Base-by-base conservation (phyloP, 2,797 vertebrate genomes). In the Trachurus trachurus region DNA sequence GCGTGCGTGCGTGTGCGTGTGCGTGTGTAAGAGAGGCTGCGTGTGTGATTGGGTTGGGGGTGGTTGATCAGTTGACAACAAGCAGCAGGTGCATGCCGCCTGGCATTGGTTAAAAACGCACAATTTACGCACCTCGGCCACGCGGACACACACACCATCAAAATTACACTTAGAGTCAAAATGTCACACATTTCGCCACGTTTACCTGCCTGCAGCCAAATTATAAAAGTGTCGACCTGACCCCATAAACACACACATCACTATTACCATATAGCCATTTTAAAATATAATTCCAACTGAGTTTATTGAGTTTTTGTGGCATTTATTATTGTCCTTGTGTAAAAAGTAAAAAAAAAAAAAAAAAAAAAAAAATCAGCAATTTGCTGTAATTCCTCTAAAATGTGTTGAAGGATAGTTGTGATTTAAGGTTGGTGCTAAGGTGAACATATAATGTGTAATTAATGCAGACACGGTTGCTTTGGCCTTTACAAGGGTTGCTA, bases 31-130 rank as follows among this genome's bases (percentile, higher is more conserved):
- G 9, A 53, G 49, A 13, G 59, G 15, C 37, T 26, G 56, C 21
- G 56, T 9, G 42, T 62, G 74, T 53, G 68, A 57, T 67, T 39
- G 60, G 44, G 40, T 56, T n/a, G 29, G 45, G 44, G 71, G 67
- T 34, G 69, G 69, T 59, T 70, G 78, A 87, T 85, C 84, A 71
- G 68, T 78, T 71, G 76, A 73, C 76, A 80, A 72, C 63, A 83
- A 77, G 78, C 78, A 86, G 87, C 88, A 90, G 87, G 89, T 91
- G 91, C 83, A 76, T 22, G 65, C 60, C 29, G 66, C 54, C 22
- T 26, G 49, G 37, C 66, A 26, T 58, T 67, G 56, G 54, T 70
- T 39, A 26, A 72, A 79, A 10, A 60, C 74, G 66, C 69, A 66
- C 66, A 75, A 66, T 75, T 78, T 70, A 64, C 63, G 66, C 81